Base-by-base conservation (phyloP, 1,140 invertebrate genomes). In the Colletes latitarsis region DNA sequence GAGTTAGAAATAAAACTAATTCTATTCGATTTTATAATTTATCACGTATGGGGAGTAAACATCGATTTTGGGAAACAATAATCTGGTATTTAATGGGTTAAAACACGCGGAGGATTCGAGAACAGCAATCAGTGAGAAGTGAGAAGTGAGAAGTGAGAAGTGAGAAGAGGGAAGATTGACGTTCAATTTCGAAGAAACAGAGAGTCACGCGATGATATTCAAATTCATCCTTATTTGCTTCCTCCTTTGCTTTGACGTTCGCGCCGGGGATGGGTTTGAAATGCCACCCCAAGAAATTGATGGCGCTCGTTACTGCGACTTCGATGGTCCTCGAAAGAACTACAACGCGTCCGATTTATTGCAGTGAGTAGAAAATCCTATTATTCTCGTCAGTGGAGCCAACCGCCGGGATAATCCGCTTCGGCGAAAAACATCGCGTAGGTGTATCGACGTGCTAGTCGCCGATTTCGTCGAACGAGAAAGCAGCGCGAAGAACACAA, bases 271-370 rank as follows among this genome's bases (percentile, higher is more conserved):
- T 49, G 57, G 5, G 14, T 55, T 30, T 30, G 70, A 21, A 46
- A 63, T 55, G 46, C 77, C 41, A 21, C 6, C 49, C 9, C 41
- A 52, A 46, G 39, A 83, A 58, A 73, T 64, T 60, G 67, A 69
- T 46, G 80, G 55, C 21, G 41, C 55, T 21, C 63, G 30, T 82
- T 75, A 71, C 57, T 89, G 89, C 43, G 68, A 77, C 63, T 88
- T 88, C 52, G 67, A 79, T 14, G 67, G 21, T 14, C 15, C 83
- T n/a, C 84, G 75, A 12, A 89, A 78, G 69, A 85, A 77, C 39
- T 91, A 92, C n/a, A 81, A 87, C 30, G 76, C 89, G 41, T 75
- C 82, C 3, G 92, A 93, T 88, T 82, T 93, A 17, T 41, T 93
- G 17, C 73, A 82, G 92, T 93, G 76, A 91, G 90, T 85, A 77